Evolutionary conservation across 2,797 vertebrate genomes (phyloP).

Genomic region (Manis crassicaudata): DNA sequence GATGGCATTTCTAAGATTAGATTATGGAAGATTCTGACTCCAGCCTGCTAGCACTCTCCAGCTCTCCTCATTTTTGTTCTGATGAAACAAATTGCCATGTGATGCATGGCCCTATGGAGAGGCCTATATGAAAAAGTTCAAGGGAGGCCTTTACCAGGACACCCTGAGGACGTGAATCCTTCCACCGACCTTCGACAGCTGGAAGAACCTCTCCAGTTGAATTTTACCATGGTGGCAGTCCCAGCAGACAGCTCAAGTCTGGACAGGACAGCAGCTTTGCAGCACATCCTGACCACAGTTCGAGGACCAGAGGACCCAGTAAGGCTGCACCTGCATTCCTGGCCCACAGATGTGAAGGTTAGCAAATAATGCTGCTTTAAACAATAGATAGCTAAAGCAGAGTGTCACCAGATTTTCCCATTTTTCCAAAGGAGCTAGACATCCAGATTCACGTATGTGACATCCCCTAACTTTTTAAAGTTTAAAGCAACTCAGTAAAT

Average conservation of each 20-base stretch:
- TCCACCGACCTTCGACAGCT: not conserved
- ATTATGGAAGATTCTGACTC: not conserved
- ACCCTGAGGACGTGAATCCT: not conserved
- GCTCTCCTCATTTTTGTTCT: not conserved
- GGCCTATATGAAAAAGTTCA: not conserved
- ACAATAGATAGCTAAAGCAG: not conserved
- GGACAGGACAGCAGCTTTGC: not conserved
- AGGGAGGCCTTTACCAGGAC: not conserved
- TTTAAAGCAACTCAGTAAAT: not conserved
- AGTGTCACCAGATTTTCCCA: not conserved
- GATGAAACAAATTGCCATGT: not conserved
- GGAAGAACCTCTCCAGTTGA: not conserved
- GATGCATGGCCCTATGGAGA: not conserved
- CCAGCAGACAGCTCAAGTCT: not conserved
- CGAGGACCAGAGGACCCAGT: no score
- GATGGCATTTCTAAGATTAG: not conserved
- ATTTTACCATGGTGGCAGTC: not conserved
- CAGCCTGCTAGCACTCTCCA: not conserved
- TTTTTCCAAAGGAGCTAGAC: not conserved
- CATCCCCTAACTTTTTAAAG: not conserved
- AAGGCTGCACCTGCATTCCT: not conserved
- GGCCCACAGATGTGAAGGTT: not conserved
- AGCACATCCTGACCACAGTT: not conserved
- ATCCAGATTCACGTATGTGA: not conserved
- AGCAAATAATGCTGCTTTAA: not conserved